phyloP scores from a whole-genome alignment of 1,140 invertebrate genomes.

The Aphaenogaster floridana region DNA sequence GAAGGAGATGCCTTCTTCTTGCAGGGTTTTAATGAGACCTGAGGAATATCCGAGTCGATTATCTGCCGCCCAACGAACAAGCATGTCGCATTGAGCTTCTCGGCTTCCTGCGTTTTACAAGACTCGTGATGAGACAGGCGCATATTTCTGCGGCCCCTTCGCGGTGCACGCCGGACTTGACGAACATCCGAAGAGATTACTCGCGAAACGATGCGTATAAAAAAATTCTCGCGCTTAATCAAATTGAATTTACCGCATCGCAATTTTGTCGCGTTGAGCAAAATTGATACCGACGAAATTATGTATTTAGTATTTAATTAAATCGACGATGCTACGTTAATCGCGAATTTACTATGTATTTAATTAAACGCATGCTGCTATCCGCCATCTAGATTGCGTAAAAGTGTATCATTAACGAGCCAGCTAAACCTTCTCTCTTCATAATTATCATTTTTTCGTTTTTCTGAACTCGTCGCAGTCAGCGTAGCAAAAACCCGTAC shows the following conservation, averaged over 20 bases:
- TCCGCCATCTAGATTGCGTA: not conserved
- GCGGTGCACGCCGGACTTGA: constrained; percentile 1
- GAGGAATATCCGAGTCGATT: constrained; percentile 60
- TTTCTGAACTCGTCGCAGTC: not conserved
- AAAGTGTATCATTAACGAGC: constrained; percentile 23
- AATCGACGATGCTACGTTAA: not conserved
- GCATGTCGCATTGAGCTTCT: constrained; percentile 16
- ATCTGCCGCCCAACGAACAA: constrained; percentile 45
- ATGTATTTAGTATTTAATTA: constrained; percentile 27
- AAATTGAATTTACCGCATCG: constrained; percentile 9
- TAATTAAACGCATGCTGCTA: not conserved
- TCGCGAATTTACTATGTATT: not conserved
- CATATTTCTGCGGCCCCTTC: not conserved
- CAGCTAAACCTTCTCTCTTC: not conserved
- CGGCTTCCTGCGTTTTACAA: constrained; percentile 18
- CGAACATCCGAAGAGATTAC: constrained; percentile 12
- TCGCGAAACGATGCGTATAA: constrained; percentile 8
- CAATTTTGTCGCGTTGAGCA: not conserved
- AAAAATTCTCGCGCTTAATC: constrained; percentile 34
- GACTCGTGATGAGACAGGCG: constrained; percentile 16
- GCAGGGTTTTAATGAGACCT: constrained; percentile 25
- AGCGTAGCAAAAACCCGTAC: not conserved
- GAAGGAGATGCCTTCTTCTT: not conserved
- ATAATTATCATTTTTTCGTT: constrained; percentile 31
- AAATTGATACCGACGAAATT: constrained; percentile 27